phyloP scores from a whole-genome alignment of 2,113 vertebrate species.

The Hepsetus odoe region DNA sequence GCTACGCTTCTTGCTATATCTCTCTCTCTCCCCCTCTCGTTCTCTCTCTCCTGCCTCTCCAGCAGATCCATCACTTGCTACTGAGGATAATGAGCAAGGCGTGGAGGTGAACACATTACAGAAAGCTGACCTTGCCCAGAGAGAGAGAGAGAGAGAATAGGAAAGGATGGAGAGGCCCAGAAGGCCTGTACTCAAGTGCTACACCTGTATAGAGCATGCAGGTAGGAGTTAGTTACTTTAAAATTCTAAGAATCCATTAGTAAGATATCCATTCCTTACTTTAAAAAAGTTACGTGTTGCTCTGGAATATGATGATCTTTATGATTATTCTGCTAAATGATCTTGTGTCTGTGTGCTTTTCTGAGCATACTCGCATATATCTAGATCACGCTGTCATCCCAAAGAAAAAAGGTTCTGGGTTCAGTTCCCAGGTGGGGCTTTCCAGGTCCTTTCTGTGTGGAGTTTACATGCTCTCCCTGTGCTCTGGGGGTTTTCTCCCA shows the following conservation, averaged over 20 bases:
- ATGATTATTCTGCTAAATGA: no score
- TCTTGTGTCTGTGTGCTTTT: no score
- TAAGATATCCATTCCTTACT: background rate
- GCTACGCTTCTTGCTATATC: constrained; percentile 39
- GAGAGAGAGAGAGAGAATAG: constrained; percentile 30
- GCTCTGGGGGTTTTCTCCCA: no score
- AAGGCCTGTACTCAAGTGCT: constrained; percentile 13
- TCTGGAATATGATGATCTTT: no score
- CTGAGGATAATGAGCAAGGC: constrained; percentile 61
- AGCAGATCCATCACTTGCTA: constrained; percentile 59
- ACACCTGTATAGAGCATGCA: constrained; percentile 16
- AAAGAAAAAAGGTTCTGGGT: no score
- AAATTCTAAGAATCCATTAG: background rate
- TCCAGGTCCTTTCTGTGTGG: no score
- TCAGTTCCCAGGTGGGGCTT: no score
- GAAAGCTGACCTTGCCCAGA: constrained; percentile 52
- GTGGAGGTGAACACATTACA: constrained; percentile 59
- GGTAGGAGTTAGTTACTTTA: background rate
- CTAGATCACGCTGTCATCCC: no score
- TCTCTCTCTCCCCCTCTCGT: constrained; percentile 18
- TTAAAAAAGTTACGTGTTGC: background rate
- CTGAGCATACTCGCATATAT: no score
- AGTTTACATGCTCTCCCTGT: no score
- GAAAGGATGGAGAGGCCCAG: constrained; percentile 15
- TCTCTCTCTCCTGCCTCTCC: constrained; percentile 27